These are phyloP conservation scores for Pimpla rufipes DNA, from an alignment of 2,888 invertebrate species.

Conservation along the genomic window DNA sequence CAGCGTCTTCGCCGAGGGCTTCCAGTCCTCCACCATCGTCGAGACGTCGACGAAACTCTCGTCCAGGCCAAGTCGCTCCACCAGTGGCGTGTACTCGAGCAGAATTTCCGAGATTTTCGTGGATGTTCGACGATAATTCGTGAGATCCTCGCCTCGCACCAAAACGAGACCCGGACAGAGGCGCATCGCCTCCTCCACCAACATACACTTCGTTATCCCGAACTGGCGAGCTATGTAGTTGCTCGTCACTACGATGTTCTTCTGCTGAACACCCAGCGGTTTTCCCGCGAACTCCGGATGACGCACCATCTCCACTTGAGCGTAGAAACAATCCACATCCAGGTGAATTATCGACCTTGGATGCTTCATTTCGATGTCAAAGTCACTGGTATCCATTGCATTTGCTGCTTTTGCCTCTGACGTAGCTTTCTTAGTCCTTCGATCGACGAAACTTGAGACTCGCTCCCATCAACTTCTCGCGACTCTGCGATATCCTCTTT, in stretches of 20 bases:
- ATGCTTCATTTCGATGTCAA: constrained; percentile 85
- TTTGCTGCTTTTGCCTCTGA: not conserved
- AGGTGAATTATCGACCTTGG: constrained; percentile 91
- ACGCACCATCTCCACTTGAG: constrained; percentile 93
- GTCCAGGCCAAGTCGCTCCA: constrained; percentile 94
- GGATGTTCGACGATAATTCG: constrained; percentile 92
- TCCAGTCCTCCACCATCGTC: constrained; percentile 87
- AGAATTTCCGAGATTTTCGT: constrained; percentile 91
- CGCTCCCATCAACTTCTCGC: not conserved
- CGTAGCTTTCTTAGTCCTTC: not conserved
- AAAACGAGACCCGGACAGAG: constrained; percentile 91
- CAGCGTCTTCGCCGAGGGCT: constrained; percentile 73
- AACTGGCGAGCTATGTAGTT: constrained; percentile 92
- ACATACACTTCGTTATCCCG: constrained; percentile 93
- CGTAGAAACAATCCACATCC: constrained; percentile 94
- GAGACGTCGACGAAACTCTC: constrained; percentile 95
- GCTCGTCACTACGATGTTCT: constrained; percentile 93
- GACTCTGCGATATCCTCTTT: not conserved
- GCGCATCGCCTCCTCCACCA: constrained; percentile 90
- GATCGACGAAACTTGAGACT: not conserved
- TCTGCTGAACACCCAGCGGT: constrained; percentile 94
- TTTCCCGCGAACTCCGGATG: constrained; percentile 89
- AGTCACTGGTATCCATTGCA: constrained; percentile 81
- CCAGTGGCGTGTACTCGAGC: constrained; percentile 90
- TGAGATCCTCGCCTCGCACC: constrained; percentile 94